Percentiles rank a stretch among this genome's conserved stretches.
Evolutionary conservation across 2,888 invertebrate genomes (phyloP).

Genomic region (Drosophila greeni): DNA sequence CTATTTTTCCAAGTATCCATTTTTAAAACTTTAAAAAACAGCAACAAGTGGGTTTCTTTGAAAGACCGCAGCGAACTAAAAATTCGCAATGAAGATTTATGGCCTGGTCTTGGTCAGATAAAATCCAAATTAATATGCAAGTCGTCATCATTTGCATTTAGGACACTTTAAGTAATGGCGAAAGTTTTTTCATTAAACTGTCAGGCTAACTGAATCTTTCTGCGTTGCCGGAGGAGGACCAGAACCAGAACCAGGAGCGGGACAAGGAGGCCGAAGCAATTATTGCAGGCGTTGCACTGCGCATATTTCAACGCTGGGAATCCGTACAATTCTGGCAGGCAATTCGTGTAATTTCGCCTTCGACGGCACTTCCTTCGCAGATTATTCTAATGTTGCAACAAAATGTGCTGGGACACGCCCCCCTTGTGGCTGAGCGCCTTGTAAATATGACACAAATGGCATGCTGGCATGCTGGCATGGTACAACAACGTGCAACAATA

Average conservation of each 20-base stretch:
- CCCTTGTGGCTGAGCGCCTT: constrained; percentile 19
- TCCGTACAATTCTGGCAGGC: constrained; percentile 32
- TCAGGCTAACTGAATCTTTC: constrained; percentile 39
- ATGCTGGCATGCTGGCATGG: constrained; percentile 22
- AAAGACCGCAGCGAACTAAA: not conserved
- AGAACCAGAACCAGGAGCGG: not conserved
- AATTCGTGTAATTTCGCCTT: constrained; percentile 38
- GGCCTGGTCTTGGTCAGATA: constrained; percentile 31
- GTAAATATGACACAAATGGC: constrained; percentile 52
- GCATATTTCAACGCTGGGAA: constrained; percentile 14
- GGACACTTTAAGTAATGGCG: constrained; percentile 52
- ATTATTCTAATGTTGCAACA: constrained; percentile 33
- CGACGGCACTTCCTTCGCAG: constrained; percentile 15
- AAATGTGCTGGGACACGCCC: constrained; percentile 11
- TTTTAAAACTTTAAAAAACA: too few species aligned
- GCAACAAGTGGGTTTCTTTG: constrained; percentile 11
- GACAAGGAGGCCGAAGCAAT: constrained; percentile 1
- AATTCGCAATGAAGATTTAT: constrained; percentile 53
- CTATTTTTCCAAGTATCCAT: too few species aligned
- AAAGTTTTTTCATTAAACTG: constrained; percentile 64
- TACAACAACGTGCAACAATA: constrained; percentile 39
- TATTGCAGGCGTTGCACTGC: constrained; percentile 24
- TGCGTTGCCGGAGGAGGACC: not conserved
- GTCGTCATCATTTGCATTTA: constrained; percentile 65
- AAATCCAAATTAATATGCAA: constrained; percentile 60